A percentile compares a stretch with the other conserved stretches of the same genome.
Conservation (phyloP, 2,797 vertebrate genomes). For the Darevskia nairensis region DNA sequence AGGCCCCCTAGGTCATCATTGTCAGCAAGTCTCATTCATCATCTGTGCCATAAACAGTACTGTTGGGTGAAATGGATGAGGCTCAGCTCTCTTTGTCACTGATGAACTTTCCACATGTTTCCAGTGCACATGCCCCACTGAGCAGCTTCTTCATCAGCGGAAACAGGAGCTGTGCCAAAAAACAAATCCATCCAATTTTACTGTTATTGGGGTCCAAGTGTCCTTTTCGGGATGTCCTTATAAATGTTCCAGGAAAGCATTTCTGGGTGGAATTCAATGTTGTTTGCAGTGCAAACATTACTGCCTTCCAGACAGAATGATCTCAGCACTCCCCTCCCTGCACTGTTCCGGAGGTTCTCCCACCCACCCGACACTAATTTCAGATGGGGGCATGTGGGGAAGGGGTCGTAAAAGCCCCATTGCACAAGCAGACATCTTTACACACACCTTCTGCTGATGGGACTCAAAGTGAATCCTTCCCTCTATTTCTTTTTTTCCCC, state of each 20-base stretch:
- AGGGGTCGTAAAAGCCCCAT: no score
- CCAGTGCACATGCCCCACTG: neutral
- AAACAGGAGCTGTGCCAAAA: neutral
- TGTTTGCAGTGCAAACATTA: no score
- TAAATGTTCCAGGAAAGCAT: neutral
- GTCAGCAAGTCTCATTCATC: conserved; percentile 13
- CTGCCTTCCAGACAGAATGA: no score
- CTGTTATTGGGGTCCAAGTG: neutral
- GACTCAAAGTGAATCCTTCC: no score
- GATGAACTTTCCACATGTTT: neutral
- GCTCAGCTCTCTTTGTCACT: neutral
- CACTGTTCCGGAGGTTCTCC: no score
- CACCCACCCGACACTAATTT: no score
- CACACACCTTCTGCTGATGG: no score
- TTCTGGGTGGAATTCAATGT: no score
- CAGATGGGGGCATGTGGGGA: no score
- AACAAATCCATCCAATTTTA: neutral
- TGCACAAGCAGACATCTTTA: no score
- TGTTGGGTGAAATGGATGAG: neutral
- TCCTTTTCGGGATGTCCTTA: neutral
- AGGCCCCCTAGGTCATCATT: neutral
- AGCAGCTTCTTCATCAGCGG: neutral
- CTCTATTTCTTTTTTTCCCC: no score
- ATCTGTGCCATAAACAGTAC: neutral
- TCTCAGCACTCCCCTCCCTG: no score